phyloP scores from a whole-genome alignment of 2,113 vertebrate genomes.

The Semicossyphus pulcher region DNA sequence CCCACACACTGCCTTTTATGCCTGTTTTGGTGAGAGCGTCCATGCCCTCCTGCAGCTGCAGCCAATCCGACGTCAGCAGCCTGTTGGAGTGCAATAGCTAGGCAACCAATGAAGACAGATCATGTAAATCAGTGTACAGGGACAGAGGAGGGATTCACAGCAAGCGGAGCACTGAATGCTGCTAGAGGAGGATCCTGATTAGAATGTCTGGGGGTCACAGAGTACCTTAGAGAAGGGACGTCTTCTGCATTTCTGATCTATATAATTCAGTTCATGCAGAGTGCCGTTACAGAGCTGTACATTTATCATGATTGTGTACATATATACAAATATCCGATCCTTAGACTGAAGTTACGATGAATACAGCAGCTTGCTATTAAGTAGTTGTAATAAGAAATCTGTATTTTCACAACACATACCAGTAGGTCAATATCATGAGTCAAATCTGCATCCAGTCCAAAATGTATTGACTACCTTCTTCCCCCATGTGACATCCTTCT shows the following conservation, averaged over 20 bases:
- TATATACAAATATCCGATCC: too few relatives aligned
- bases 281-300: too few relatives aligned
- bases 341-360: too few relatives aligned
- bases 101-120: slow-evolving; percentile 65
- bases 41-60: slow-evolving; percentile 35
- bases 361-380: too few relatives aligned
- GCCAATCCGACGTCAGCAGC: slow-evolving; percentile 71
- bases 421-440: too few relatives aligned
- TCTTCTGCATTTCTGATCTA: background rate
- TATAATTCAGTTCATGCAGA: too few relatives aligned
- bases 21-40: slow-evolving; percentile 59
- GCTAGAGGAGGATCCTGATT: slow-evolving; percentile 27
- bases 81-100: slow-evolving; percentile 41
- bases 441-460: too few relatives aligned
- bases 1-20: slow-evolving; percentile 69
- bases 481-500: too few relatives aligned
- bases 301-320: background rate
- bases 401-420: too few relatives aligned
- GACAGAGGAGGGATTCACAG: slow-evolving; percentile 31
- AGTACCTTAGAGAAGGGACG: background rate
- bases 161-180: slow-evolving; percentile 27
- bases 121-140: slow-evolving; percentile 65
- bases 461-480: too few relatives aligned
- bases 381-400: too few relatives aligned
- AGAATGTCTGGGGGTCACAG: slow-evolving; percentile 11